Percentiles rank a stretch among this genome's conserved stretches.
Conservation (phyloP, 2,113 vertebrate species). For the Epinephelus lanceolatus region DNA sequence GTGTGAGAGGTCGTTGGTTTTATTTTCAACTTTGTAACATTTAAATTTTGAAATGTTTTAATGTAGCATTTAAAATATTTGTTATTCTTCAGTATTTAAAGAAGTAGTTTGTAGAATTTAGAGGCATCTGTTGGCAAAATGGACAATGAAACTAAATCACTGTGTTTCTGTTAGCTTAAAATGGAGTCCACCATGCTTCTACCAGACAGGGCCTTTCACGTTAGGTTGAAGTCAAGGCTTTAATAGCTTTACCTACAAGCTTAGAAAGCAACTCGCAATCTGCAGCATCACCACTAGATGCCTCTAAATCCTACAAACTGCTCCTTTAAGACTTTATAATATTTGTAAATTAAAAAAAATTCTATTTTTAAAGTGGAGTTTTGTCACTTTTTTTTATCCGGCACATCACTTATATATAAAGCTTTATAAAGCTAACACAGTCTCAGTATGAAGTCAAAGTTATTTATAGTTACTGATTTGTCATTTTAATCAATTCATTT, state of each 20-base stretch:
- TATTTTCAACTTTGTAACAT: conserved; percentile 14
- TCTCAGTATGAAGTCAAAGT: neutral
- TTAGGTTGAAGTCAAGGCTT: too few species aligned
- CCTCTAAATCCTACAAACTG: too few species aligned
- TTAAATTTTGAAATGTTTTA: neutral
- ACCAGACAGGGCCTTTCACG: too few species aligned
- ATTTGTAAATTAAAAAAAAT: conserved; percentile 74
- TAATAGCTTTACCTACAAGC: too few species aligned
- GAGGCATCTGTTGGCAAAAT: too few species aligned
- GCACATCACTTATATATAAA: neutral
- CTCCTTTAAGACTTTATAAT: conserved; percentile 69
- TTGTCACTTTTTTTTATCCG: neutral
- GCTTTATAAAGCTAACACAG: neutral
- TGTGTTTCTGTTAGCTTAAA: too few species aligned
- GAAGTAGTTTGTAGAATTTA: too few species aligned
- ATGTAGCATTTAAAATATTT: conserved; percentile 59
- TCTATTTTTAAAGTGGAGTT: conserved; percentile 53
- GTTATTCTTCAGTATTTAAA: conserved; percentile 75
- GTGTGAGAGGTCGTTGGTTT: conserved; percentile 14
- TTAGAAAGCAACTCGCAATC: too few species aligned
- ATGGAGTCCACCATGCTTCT: too few species aligned
- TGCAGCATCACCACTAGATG: too few species aligned
- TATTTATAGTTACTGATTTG: neutral
- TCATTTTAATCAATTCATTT: neutral
- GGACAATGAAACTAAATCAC: too few species aligned